A percentile compares a stretch with the other conserved stretches of the same genome.
phyloP scores from a whole-genome alignment of 1,140 invertebrate species.

The Anoplolepis gracilipes region DNA sequence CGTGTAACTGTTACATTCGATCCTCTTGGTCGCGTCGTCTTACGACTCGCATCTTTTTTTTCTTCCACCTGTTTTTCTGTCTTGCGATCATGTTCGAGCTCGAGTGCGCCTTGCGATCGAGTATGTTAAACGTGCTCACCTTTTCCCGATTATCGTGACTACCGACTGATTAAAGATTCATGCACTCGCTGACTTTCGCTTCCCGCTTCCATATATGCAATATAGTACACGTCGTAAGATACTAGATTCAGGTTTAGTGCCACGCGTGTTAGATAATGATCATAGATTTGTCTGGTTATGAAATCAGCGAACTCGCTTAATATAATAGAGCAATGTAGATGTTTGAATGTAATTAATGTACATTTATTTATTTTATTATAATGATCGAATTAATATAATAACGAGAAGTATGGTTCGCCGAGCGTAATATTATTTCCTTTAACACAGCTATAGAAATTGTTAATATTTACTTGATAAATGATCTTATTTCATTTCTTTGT shows the following conservation, averaged over 20 bases:
- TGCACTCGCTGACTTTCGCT: slow-evolving; percentile 54
- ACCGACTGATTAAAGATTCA: slow-evolving; percentile 61
- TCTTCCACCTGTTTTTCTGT: slow-evolving; percentile 39
- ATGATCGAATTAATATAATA: neutral
- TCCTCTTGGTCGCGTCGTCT: slow-evolving; percentile 18
- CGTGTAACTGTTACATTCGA: slow-evolving; percentile 34
- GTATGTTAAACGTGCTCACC: slow-evolving; percentile 63
- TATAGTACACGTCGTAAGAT: slow-evolving; percentile 15
- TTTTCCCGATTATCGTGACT: slow-evolving; percentile 66
- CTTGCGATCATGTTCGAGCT: no score
- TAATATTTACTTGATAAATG: neutral
- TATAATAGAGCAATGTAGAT: neutral
- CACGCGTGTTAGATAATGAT: slow-evolving; percentile 59
- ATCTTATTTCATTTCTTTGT: neutral
- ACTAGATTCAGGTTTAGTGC: slow-evolving; percentile 40
- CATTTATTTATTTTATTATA: neutral
- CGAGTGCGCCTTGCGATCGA: slow-evolving; percentile 3
- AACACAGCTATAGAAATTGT: neutral
- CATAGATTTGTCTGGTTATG: slow-evolving; percentile 16
- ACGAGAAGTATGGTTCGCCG: neutral
- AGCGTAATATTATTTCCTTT: neutral
- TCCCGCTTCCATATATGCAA: slow-evolving; percentile 55
- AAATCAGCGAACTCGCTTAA: slow-evolving; percentile 14
- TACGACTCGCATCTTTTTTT: slow-evolving; percentile 4
- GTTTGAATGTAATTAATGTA: slow-evolving; percentile 2